Conservation (phyloP, 2,113 vertebrate species). For the Herpetotheres cachinnans region DNA sequence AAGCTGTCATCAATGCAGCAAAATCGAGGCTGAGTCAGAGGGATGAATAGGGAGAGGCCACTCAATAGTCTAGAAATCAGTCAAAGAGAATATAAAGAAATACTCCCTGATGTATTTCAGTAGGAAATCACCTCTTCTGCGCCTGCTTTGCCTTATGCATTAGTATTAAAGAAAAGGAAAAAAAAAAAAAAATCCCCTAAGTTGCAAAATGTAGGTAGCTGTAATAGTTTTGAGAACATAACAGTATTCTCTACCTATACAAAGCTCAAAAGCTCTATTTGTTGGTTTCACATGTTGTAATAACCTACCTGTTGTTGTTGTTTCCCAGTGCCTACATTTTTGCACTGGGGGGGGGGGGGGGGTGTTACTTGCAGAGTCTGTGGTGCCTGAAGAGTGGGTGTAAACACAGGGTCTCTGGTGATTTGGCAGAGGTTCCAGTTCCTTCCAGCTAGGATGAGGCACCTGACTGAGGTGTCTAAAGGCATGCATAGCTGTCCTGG, state of each 20-base stretch:
- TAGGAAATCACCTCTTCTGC: background rate
- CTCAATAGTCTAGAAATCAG: background rate
- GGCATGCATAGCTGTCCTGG: background rate
- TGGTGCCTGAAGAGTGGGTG: accelerated
- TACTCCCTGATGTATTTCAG: background rate
- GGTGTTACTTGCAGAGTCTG: background rate
- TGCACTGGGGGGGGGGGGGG: background rate
- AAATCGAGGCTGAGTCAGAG: background rate
- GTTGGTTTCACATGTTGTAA: background rate
- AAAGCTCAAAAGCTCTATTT: background rate
- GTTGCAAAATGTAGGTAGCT: background rate
- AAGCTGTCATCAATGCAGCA: background rate
- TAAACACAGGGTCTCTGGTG: background rate
- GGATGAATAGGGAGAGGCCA: background rate
- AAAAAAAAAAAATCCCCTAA: background rate
- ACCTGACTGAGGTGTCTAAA: background rate
- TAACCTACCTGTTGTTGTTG: background rate
- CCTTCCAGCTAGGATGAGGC: background rate
- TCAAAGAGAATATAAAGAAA: background rate
- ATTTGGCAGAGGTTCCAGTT: background rate
- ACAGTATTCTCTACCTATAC: background rate
- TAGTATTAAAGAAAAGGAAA: background rate
- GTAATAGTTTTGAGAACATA: background rate
- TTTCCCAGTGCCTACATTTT: background rate
- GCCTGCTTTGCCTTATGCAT: background rate